A percentile compares a stretch with the other conserved stretches of the same genome.
Conservation (phyloP, 2,113 vertebrate genomes). For the Strix uralensis region DNA sequence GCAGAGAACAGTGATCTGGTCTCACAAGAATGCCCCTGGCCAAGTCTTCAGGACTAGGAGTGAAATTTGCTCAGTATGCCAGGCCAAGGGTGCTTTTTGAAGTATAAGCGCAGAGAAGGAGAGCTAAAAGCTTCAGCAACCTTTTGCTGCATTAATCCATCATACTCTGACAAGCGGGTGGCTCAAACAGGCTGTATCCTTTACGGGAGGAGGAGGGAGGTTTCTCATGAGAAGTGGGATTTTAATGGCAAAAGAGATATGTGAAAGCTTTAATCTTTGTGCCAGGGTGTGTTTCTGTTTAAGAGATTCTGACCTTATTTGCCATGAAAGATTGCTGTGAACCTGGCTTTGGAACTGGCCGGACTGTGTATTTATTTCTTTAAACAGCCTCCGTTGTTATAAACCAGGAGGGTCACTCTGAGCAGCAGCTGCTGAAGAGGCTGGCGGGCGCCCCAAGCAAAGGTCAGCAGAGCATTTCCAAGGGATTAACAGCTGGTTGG, state of each 20-base stretch:
- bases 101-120: neutral
- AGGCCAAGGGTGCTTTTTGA: constrained; percentile 20
- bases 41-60: neutral
- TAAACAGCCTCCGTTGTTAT: neutral
- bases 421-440: constrained; percentile 17
- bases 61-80: neutral
- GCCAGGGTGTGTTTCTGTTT: neutral
- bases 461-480: constrained; percentile 8
- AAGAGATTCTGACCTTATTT: neutral
- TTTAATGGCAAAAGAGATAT: neutral
- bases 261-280: neutral
- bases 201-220: neutral
- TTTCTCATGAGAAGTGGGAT: neutral
- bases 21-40: constrained; percentile 19
- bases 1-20: constrained; percentile 1
- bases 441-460: neutral
- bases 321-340: neutral
- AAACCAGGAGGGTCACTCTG: neutral
- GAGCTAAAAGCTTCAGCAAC: neutral
- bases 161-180: neutral
- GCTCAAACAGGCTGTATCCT: neutral
- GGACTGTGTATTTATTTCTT: neutral
- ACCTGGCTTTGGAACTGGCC: neutral
- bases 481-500: neutral
- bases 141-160: neutral